Evolutionary conservation across 2,113 vertebrate genomes (phyloP).

Genomic region (Lota lota): DNA sequence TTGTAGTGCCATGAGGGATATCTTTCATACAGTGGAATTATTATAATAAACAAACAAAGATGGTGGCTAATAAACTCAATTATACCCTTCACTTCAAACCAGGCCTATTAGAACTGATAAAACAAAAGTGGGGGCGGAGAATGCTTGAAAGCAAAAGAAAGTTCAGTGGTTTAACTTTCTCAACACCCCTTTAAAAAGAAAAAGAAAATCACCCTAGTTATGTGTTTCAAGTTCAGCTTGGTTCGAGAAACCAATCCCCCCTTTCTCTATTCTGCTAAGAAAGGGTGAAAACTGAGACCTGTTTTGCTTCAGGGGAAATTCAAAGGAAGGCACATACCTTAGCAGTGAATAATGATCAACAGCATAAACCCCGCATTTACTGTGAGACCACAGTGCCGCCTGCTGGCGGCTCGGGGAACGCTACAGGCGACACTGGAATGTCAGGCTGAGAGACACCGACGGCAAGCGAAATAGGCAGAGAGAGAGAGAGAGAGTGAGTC

Average conservation of each 20-base stretch:
- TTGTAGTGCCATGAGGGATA: too few species aligned
- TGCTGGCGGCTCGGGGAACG: conserved; percentile 38
- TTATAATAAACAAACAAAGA: too few species aligned
- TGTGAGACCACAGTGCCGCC: conserved; percentile 59
- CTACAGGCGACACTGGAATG: conserved; percentile 8
- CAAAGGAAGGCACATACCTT: conserved; percentile 69
- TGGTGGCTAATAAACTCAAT: too few species aligned
- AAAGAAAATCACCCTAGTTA: not conserved
- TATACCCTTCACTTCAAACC: too few species aligned
- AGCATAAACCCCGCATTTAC: conserved; percentile 25
- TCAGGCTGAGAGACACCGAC: conserved; percentile 7
- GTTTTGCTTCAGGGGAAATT: conserved; percentile 68
- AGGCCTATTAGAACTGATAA: too few species aligned
- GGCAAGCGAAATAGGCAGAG: conserved; percentile 2
- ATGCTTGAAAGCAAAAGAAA: conserved; percentile 18
- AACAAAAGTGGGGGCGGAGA: not conserved
- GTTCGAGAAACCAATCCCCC: conserved; percentile 52
- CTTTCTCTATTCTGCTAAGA: conserved; percentile 34
- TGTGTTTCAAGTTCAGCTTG: conserved; percentile 50
- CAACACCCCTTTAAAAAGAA: conserved; percentile 13
- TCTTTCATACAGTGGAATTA: too few species aligned
- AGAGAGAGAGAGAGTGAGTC: conserved; percentile 54
- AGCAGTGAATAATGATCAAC: conserved; percentile 70
- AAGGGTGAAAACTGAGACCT: conserved; percentile 69
- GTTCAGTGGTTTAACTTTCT: conserved; percentile 18